A percentile compares a stretch with the other conserved stretches of the same genome.
phyloP scores from a whole-genome alignment of 2,113 vertebrate genomes.

The Meles meles region DNA sequence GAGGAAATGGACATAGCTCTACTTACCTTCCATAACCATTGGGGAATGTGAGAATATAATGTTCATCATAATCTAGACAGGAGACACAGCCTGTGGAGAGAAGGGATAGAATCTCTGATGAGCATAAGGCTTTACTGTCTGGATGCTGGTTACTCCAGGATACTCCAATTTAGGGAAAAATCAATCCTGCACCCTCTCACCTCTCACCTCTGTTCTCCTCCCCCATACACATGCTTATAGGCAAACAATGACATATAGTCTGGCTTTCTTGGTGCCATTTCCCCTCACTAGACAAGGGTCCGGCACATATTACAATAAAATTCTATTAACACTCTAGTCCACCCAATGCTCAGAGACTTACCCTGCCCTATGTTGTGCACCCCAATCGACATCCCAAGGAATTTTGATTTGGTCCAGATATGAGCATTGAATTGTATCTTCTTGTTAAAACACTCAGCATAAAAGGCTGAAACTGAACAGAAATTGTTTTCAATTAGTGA shows the following conservation, averaged over 20 bases:
- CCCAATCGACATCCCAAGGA: conserved; percentile 98
- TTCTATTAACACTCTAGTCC: background rate
- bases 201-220: background rate
- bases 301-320: background rate
- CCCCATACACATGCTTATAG: background rate
- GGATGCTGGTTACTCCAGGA: background rate
- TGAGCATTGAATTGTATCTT: conserved; percentile 99
- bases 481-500: conserved; percentile 14
- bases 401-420: conserved; percentile 99
- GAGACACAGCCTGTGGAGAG: conserved; percentile 92
- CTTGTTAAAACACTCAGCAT: conserved; percentile 95
- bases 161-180: background rate
- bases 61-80: conserved; percentile 96
- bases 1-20: background rate
- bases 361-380: conserved; percentile 99
- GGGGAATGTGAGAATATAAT: conserved; percentile 98
- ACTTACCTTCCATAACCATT: conserved; percentile 97
- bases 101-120: background rate
- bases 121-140: background rate
- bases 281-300: background rate
- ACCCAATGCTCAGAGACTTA: conserved; percentile 70
- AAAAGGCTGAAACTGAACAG: conserved; percentile 97
- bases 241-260: background rate
- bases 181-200: background rate
- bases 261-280: background rate